Percentiles rank a stretch among this genome's conserved stretches.
phyloP scores from a whole-genome alignment of 2,888 invertebrate genomes.

The Phorcus lineatus region DNA sequence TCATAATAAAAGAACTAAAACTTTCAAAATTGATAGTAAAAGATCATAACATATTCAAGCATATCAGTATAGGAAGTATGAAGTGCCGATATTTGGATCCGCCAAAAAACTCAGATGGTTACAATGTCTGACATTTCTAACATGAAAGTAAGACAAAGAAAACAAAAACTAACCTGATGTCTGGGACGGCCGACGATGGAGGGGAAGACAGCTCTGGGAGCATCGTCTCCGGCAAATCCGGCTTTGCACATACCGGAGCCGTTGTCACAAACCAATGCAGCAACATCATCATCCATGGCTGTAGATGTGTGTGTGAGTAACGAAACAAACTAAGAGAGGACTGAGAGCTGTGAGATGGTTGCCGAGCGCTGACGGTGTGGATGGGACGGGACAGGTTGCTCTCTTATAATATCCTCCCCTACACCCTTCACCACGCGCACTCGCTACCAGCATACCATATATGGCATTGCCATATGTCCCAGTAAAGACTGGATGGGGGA shows the following conservation, averaged over 20 bases:
- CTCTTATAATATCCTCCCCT: conserved; percentile 5
- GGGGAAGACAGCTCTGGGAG: conserved; percentile 59
- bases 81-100: neutral
- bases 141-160: neutral
- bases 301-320: neutral
- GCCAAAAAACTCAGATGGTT: neutral
- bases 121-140: neutral
- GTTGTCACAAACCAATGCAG: conserved; percentile 81
- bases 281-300: conserved; percentile 73
- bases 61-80: no score
- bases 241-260: conserved; percentile 82
- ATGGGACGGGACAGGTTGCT: neutral
- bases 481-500: neutral
- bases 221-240: conserved; percentile 61
- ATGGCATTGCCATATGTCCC: conserved; percentile 11
- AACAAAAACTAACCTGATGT: conserved; percentile 50
- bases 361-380: conserved; percentile 15
- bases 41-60: no score
- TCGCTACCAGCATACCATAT: neutral
- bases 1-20: no score
- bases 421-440: neutral
- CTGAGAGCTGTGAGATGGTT: neutral
- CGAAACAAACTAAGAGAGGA: neutral
- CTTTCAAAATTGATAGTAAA: no score
- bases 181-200: conserved; percentile 59